Base-by-base conservation (phyloP, 2,113 vertebrate species). In the Aspiorhynchus laticeps region DNA sequence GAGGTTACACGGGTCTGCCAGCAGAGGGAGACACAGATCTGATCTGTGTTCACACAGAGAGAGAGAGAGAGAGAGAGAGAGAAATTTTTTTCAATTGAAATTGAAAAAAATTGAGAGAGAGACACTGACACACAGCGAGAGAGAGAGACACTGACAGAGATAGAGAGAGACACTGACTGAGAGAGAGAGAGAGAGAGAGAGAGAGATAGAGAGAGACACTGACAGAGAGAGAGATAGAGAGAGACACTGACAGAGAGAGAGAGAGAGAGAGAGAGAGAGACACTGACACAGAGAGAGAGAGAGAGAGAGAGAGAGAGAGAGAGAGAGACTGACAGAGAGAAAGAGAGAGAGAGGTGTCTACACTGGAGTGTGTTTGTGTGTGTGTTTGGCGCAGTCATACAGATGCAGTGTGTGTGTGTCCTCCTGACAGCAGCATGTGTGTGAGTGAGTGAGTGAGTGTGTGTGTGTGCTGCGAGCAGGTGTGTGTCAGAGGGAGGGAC, bases 301-400 rank as follows among this genome's bases (percentile, higher is more conserved):
- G 12, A n/a, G 8, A n/a, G n/a, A n/a, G n/a, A n/a, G n/a, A n/a
- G n/a, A n/a, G n/a, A n/a, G n/a, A n/a, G n/a, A n/a, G n/a, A n/a
- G n/a, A n/a, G n/a, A n/a, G n/a, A n/a, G n/a, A n/a, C n/a, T n/a
- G n/a, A n/a, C n/a, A n/a, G n/a, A n/a, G n/a, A n/a, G n/a, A n/a
- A n/a, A n/a, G n/a, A n/a, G n/a, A n/a, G n/a, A n/a, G 36, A 75
- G 74, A n/a, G 24, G 92, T 91, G 92, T 90, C 91, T 92, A 19
- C 19, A 17, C 33, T 73, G 33, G 69, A 67, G 74, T 71, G 84
- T n/a, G n/a, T n/a, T n/a, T n/a, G n/a, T n/a, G n/a, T n/a, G 87
- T 80, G 85, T 82, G 78, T 87, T 87, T 87, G 69, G 80, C 67
- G 85, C 80, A 87, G 69, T 38, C 26, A 36, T 82, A 82, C 79